A percentile compares a stretch with the other conserved stretches of the same genome.
These are phyloP conservation scores for Oryzias sinensis DNA, from an alignment of 2,797 vertebrate species.

Conservation along the genomic window DNA sequence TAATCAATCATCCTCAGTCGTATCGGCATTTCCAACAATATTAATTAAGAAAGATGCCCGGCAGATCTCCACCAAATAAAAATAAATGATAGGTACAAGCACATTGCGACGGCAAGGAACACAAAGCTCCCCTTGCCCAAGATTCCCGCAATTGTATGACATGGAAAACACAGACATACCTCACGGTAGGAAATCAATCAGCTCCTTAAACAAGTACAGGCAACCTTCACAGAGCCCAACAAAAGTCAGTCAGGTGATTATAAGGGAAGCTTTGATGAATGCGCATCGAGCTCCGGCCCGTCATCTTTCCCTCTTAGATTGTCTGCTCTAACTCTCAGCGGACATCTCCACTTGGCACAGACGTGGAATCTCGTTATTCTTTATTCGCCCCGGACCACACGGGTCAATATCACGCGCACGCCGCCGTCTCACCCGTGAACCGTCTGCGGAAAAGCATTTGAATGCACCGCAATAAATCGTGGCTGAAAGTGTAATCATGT, in stretches of 20 bases:
- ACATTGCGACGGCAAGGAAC: conserved; percentile 45
- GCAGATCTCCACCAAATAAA: conserved; percentile 73
- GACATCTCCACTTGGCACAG: conserved; percentile 74
- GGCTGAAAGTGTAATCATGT: conserved; percentile 79
- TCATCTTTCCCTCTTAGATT: conserved; percentile 44
- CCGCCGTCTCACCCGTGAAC: conserved; percentile 37
- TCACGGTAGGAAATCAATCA: conserved; percentile 61
- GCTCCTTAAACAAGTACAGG: conserved; percentile 63
- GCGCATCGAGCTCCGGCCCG: conserved; percentile 42
- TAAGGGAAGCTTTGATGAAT: conserved; percentile 71
- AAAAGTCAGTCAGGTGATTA: conserved; percentile 69
- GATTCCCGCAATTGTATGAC: conserved; percentile 55
- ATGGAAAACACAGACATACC: conserved; percentile 38
- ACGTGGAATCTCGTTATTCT: conserved; percentile 76
- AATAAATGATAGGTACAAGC: conserved; percentile 77
- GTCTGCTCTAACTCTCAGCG: conserved; percentile 58
- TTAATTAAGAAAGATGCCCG: conserved; percentile 85
- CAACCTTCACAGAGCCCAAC: conserved; percentile 65
- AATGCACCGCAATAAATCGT: conserved; percentile 75
- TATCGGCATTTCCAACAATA: conserved; percentile 83
- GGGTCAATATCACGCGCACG: conserved; percentile 66
- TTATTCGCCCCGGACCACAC: conserved; percentile 71
- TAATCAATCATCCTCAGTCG: conserved; percentile 75
- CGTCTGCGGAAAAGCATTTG: conserved; percentile 67
- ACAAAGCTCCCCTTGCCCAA: conserved; percentile 59